These are phyloP conservation scores for Ceratoteleas bidentatus DNA, from an alignment of 1,140 invertebrate species.

Conservation along the genomic window DNA sequence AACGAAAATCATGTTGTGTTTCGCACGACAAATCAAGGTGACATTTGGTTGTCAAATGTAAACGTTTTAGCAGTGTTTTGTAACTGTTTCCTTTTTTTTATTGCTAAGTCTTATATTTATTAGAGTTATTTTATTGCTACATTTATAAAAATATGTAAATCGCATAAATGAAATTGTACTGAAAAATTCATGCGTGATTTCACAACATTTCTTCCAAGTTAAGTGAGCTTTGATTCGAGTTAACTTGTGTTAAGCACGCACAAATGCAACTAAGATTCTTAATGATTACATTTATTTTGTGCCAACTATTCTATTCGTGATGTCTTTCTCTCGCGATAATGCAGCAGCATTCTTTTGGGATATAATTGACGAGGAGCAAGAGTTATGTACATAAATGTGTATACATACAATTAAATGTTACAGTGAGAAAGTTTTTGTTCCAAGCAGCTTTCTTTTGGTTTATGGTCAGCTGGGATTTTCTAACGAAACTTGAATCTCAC, in stretches of 20 bases:
- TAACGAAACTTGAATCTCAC: not conserved
- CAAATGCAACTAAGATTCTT: conserved; percentile 3
- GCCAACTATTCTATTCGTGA: conserved; percentile 21
- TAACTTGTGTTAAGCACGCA: conserved; percentile 11
- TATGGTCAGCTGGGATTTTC: not conserved
- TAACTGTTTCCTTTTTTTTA: not conserved
- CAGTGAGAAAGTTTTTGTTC: not conserved
- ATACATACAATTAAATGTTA: conserved; percentile 19
- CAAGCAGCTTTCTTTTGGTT: not conserved
- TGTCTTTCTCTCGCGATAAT: conserved; percentile 18
- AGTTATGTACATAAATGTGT: conserved; percentile 31
- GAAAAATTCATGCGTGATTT: conserved; percentile 16
- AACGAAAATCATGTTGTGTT: conserved; percentile 2
- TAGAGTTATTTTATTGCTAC: no score
- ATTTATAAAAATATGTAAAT: no score
- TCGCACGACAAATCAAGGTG: conserved; percentile 5
- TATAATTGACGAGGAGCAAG: not conserved
- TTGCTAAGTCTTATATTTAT: not conserved
- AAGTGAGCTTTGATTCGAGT: conserved; percentile 19
- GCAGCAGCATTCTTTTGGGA: not conserved
- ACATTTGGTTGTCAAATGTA: not conserved
- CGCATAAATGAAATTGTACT: conserved; percentile 12
- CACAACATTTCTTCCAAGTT: conserved; percentile 19
- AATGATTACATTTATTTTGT: conserved; percentile 12
- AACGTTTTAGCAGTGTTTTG: not conserved